These are phyloP conservation scores for Fregata magnificens DNA, from an alignment of 2,113 vertebrate genomes.

Conservation along the genomic window DNA sequence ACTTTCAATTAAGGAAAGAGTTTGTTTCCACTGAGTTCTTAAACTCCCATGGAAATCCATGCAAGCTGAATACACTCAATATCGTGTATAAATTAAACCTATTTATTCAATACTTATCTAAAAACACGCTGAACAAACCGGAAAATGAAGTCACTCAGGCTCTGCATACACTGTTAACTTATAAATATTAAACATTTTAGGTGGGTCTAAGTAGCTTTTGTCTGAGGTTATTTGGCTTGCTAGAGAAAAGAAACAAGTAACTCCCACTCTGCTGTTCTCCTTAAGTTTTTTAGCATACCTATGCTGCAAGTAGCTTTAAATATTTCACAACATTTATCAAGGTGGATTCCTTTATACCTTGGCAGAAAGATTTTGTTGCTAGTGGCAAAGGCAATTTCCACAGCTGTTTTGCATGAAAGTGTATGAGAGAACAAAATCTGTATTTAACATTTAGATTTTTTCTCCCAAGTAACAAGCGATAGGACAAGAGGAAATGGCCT, in stretches of 20 bases:
- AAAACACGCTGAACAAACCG: background rate
- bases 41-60: background rate
- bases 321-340: constrained; percentile 36
- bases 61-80: background rate
- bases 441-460: constrained; percentile 5
- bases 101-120: background rate
- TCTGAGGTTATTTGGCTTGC: constrained; percentile 27
- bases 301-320: constrained; percentile 14
- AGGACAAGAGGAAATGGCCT: too few relatives aligned
- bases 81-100: background rate
- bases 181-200: constrained; percentile 38
- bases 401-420: constrained; percentile 9
- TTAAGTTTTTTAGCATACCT: background rate
- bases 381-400: constrained; percentile 24
- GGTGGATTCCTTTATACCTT: background rate
- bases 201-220: constrained; percentile 15
- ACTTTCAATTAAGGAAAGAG: background rate
- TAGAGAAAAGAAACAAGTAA: constrained; percentile 5
- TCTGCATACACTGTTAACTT: background rate
- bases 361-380: constrained; percentile 8
- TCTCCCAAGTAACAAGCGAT: too few relatives aligned
- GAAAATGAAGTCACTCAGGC: background rate
- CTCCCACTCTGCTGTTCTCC: background rate
- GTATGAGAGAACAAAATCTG: background rate
- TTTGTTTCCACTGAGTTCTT: background rate